phyloP scores from a whole-genome alignment of 2,797 vertebrate genomes.

The Crenichthys baileyi region DNA sequence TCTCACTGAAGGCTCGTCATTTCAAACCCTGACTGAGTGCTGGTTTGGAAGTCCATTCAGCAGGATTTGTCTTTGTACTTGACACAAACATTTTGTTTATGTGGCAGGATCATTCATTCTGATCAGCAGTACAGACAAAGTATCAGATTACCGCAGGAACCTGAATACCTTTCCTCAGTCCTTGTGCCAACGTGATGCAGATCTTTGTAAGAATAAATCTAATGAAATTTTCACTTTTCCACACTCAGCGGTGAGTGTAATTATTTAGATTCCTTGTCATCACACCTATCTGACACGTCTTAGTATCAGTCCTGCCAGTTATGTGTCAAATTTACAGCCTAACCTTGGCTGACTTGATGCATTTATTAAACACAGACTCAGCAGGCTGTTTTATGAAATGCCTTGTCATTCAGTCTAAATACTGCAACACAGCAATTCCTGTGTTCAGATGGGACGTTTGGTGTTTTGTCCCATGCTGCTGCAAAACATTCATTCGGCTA shows the following conservation, averaged over 20 bases:
- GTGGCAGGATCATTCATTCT: conserved; percentile 26
- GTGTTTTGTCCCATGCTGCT: not conserved
- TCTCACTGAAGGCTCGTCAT: conserved; percentile 29
- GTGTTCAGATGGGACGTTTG: not conserved
- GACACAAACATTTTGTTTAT: conserved; percentile 37
- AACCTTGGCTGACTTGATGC: conserved; percentile 54
- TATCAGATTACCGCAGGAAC: conserved; percentile 52
- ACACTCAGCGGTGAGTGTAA: conserved; percentile 23
- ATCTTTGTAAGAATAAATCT: conserved; percentile 1
- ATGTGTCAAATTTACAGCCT: conserved; percentile 51
- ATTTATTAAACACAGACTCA: conserved; percentile 53
- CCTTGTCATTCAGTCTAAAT: conserved; percentile 38
- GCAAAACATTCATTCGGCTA: not conserved
- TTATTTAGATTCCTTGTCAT: conserved; percentile 36
- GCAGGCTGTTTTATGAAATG: conserved; percentile 33
- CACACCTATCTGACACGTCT: conserved; percentile 16
- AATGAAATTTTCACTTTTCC: not conserved
- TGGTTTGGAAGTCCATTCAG: conserved; percentile 7
- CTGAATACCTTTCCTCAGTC: conserved; percentile 6
- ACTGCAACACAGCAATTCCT: not conserved
- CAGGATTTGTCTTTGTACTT: conserved; percentile 29
- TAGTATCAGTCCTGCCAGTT: conserved; percentile 15
- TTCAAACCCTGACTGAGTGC: conserved; percentile 31
- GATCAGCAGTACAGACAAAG: conserved; percentile 40
- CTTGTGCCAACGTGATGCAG: conserved; percentile 12